phyloP scores from a whole-genome alignment of 2,113 vertebrate species.

The Corydoras sp. region DNA sequence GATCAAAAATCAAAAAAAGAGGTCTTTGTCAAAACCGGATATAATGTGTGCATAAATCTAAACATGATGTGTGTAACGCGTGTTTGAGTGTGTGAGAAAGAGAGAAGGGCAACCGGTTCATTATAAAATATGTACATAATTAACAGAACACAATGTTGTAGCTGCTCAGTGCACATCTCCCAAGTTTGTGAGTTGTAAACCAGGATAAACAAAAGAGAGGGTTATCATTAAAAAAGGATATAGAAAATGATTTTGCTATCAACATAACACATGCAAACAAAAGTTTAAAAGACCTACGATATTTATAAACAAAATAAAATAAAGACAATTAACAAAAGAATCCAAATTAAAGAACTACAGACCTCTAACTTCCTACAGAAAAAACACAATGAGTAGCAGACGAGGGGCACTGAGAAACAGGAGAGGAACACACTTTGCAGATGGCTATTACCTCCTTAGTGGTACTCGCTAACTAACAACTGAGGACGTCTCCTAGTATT shows the following conservation, averaged over 20 bases:
- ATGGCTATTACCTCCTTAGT: too few species aligned
- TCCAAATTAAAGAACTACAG: conserved; percentile 81
- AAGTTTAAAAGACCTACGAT: conserved; percentile 49
- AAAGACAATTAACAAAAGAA: conserved; percentile 10
- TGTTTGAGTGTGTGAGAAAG: neutral
- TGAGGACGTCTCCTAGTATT: too few species aligned
- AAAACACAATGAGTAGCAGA: conserved; percentile 29
- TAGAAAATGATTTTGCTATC: conserved; percentile 70
- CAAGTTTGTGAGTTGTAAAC: conserved; percentile 47
- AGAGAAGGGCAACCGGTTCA: neutral
- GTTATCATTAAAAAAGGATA: conserved; percentile 36
- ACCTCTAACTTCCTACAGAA: conserved; percentile 91
- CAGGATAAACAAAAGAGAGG: conserved; percentile 41
- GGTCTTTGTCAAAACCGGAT: too few species aligned
- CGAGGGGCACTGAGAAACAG: conserved; percentile 48
- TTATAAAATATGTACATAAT: conserved; percentile 19
- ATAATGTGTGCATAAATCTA: too few species aligned
- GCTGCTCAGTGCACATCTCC: conserved; percentile 88
- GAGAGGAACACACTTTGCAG: conserved; percentile 49
- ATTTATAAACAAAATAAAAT: conserved; percentile 43
- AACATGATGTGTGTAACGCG: neutral
- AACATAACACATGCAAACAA: conserved; percentile 89
- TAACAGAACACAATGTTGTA: conserved; percentile 52
- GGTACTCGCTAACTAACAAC: too few species aligned
- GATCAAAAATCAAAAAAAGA: too few species aligned